These are phyloP conservation scores for Agapostemon virescens DNA, from an alignment of 2,888 invertebrate species.

Conservation along the genomic window DNA sequence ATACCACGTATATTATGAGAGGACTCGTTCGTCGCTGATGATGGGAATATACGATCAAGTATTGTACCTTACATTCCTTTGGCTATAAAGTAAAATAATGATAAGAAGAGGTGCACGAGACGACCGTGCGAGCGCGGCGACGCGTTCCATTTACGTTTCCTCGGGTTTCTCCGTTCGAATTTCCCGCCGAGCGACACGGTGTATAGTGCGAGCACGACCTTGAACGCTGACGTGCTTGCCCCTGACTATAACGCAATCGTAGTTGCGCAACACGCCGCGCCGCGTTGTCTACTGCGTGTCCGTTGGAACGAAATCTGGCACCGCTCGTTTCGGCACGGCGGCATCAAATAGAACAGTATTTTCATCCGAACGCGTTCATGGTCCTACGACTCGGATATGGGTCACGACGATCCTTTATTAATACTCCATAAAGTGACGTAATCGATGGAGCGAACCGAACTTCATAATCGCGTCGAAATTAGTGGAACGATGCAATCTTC, in stretches of 20 bases:
- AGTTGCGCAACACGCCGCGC: neutral
- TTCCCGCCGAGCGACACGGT: neutral
- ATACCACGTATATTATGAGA: constrained; percentile 66
- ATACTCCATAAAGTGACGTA: neutral
- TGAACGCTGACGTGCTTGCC: neutral
- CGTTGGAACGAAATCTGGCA: constrained; percentile 6
- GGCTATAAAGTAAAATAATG: constrained; percentile 78
- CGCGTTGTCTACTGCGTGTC: neutral
- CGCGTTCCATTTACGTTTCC: constrained; percentile 16
- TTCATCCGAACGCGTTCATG: neutral
- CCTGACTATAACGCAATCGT: too few relatives aligned
- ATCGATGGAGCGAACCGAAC: neutral
- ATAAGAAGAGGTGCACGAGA: constrained; percentile 50
- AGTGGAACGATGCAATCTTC: neutral
- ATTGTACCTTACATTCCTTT: constrained; percentile 81
- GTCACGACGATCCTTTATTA: neutral
- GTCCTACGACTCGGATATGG: neutral
- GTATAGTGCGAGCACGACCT: neutral
- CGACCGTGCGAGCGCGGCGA: constrained; percentile 51
- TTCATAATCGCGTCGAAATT: neutral
- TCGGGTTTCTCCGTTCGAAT: neutral
- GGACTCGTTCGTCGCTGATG: constrained; percentile 74
- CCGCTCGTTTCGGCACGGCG: neutral
- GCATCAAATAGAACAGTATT: neutral
- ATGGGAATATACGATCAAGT: constrained; percentile 78